Evolutionary conservation across 2,113 vertebrate genomes (phyloP).

Genomic region (Psittacula cyanocephala): DNA sequence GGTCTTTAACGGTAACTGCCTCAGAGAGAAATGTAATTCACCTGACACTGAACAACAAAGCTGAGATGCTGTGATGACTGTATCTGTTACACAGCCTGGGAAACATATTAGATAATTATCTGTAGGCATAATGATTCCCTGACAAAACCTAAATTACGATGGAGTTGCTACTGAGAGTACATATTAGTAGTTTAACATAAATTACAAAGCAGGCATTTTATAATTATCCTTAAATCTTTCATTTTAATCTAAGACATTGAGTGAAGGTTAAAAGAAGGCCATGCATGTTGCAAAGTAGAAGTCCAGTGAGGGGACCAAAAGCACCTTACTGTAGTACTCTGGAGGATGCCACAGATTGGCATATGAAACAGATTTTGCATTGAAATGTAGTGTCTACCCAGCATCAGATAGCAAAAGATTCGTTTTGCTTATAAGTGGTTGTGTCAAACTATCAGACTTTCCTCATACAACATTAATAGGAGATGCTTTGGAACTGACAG

Average conservation of each 20-base stretch:
- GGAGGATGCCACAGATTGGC: not conserved
- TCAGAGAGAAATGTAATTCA: constrained; percentile 36
- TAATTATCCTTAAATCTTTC: not conserved
- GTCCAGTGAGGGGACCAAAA: not conserved
- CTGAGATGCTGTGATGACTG: not conserved
- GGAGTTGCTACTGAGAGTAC: not conserved
- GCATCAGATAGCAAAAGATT: constrained; percentile 43
- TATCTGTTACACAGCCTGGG: not conserved
- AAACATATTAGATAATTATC: constrained; percentile 50
- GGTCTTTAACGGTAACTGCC: not conserved
- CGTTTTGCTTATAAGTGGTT: constrained; percentile 16
- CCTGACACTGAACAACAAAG: not conserved
- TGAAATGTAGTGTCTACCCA: not conserved
- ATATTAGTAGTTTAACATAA: not conserved
- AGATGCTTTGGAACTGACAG: not conserved
- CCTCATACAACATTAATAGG: constrained; percentile 22
- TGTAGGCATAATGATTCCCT: constrained; percentile 4
- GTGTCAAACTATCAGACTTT: constrained; percentile 26
- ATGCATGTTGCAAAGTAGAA: not conserved
- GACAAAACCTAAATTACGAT: constrained; percentile 24
- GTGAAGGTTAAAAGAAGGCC: constrained; percentile 21
- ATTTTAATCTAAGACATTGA: not conserved
- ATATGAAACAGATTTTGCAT: not conserved
- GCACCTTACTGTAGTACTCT: not conserved
- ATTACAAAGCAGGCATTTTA: not conserved